These are phyloP conservation scores for Fukomys damarensis DNA, from an alignment of 2,113 vertebrate genomes.

Conservation along the genomic window DNA sequence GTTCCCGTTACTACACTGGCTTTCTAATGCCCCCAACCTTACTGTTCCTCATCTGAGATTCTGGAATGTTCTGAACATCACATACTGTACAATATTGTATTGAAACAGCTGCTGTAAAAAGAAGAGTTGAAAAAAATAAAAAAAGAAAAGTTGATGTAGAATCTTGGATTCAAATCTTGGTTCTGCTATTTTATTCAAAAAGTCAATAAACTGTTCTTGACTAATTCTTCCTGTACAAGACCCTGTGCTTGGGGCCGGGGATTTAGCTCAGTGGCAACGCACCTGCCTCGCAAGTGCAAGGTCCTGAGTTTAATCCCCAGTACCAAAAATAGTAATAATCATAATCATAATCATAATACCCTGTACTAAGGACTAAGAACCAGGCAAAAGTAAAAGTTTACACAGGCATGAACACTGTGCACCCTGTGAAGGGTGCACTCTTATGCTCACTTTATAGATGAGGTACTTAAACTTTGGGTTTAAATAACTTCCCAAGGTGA, in stretches of 20 bases:
- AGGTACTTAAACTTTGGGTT: neutral
- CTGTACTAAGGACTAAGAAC: neutral
- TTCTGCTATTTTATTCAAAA: neutral
- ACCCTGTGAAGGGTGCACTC: no score
- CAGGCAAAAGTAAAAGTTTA: neutral
- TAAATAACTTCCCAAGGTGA: neutral
- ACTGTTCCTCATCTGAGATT: neutral
- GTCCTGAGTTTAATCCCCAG: no score
- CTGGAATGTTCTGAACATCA: neutral
- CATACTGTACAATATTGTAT: neutral
- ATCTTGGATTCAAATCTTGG: neutral
- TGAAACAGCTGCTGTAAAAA: neutral
- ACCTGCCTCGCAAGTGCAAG: no score
- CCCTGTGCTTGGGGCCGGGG: neutral
- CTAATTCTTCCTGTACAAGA: neutral
- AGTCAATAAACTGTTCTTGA: neutral
- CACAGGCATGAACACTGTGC: neutral
- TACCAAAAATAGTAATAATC: no score
- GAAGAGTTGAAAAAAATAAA: neutral
- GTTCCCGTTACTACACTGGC: neutral
- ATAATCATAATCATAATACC: no score
- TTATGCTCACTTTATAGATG: neutral
- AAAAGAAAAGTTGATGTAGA: neutral
- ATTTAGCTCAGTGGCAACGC: no score
- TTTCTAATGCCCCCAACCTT: neutral